Base-by-base conservation (phyloP, 2,888 invertebrate species). In the Pseudococcus longispinus region DNA sequence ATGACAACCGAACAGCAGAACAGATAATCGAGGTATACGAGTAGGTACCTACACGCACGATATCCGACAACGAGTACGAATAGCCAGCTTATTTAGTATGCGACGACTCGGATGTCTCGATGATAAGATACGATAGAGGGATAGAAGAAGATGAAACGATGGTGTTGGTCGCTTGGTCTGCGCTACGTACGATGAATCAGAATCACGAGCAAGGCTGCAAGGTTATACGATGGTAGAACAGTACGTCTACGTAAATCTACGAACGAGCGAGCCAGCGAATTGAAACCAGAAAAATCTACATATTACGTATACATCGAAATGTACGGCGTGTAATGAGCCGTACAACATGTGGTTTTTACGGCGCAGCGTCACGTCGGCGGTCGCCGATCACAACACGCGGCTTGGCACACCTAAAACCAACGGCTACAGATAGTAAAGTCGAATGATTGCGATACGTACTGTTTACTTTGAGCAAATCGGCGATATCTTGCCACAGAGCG, bases 401-500 rank as follows among this genome's bases (percentile, higher is more conserved):
- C 13, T 46, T 13, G 13, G 44, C 44, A 2, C 13, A 46, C 1
- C 1, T 3, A 46, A 46, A 11, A 11, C 44, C 44, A 46, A 46
- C 44, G 15, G 44, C 5, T 15, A 26, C 15, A 26, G n/a, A 26
- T n/a, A 77, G 37, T 37, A 80, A 37, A 29, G n/a, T 60, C 60
- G 23, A 60, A 55, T 20, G 60, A 60, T n/a, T 51, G 51, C 29
- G 15, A 84, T 70, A 86, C 86, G 32, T 55, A 86, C 86, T 86
- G 80, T 86, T 86, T 42, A 86, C 77, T 51, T 86, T 74, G 74
- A 86, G 44, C 80, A 32, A 55, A 46, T 86, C 86, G 77, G 86
- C 86, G 77, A 86, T 86, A 86, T 86, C 86, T 23, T 86, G 86
- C 86, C 86, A 86, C 15, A 86, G 80, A 42, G 86, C 77, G 37